Conservation (phyloP, 2,888 invertebrate genomes). For the Laspeyria flexula region DNA sequence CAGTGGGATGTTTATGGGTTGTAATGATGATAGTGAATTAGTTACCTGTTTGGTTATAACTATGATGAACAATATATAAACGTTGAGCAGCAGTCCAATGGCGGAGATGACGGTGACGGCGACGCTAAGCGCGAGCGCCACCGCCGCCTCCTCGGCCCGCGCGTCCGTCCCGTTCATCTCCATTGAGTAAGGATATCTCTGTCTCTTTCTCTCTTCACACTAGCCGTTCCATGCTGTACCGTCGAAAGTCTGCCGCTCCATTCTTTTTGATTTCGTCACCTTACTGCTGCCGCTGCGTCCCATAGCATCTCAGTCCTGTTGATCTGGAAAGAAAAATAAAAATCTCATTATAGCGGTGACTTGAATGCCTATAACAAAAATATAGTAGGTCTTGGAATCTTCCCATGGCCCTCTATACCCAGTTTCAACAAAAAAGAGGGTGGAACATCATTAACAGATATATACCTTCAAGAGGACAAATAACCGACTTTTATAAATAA, state of each 20-base stretch:
- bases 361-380: no score
- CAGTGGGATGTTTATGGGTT: no score
- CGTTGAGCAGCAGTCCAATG: slow-evolving; percentile 90
- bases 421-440: no score
- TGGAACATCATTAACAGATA: no score
- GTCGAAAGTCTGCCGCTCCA: slow-evolving; percentile 41
- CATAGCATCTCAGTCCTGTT: slow-evolving; percentile 67
- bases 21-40: no score
- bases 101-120: slow-evolving; percentile 89
- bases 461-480: no score
- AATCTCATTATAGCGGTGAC: background rate
- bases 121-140: slow-evolving; percentile 88
- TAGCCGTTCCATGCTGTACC: slow-evolving; percentile 58
- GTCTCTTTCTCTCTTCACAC: slow-evolving; percentile 52
- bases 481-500: no score
- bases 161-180: slow-evolving; percentile 81
- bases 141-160: slow-evolving; percentile 84
- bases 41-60: slow-evolving; percentile 90
- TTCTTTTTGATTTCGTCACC: slow-evolving; percentile 61
- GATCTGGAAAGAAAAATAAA: slow-evolving; percentile 53
- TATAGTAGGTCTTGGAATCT: no score
- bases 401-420: no score
- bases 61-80: slow-evolving; percentile 90
- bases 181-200: slow-evolving; percentile 56
- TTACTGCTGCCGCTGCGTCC: slow-evolving; percentile 78